Conservation (phyloP, 2,888 invertebrate genomes). For the Eledona agricola region DNA sequence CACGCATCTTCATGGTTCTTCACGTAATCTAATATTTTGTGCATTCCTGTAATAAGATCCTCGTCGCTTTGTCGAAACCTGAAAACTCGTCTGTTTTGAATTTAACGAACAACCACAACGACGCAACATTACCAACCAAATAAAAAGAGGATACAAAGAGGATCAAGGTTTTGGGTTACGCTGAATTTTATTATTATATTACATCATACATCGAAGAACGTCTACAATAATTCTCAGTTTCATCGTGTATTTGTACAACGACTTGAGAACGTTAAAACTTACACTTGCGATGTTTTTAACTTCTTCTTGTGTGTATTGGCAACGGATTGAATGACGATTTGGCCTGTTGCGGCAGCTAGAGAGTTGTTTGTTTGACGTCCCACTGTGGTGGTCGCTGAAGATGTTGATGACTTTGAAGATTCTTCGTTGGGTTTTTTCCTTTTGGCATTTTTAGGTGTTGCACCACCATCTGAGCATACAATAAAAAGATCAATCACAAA, state of each 20-base stretch:
- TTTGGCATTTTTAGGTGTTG: slow-evolving; percentile 23
- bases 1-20: slow-evolving; percentile 91
- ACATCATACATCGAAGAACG: too few species aligned
- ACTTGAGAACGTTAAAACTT: too few species aligned
- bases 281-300: slow-evolving; percentile 76
- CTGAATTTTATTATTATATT: too few species aligned
- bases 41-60: slow-evolving; percentile 88
- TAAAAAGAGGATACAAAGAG: too few species aligned
- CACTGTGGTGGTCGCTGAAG: slow-evolving; percentile 56
- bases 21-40: slow-evolving; percentile 88
- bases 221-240: too few species aligned
- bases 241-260: too few species aligned
- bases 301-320: slow-evolving; percentile 64
- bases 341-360: slow-evolving; percentile 83
- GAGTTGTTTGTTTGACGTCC: slow-evolving; percentile 90
- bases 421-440: slow-evolving; percentile 30
- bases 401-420: slow-evolving; percentile 23
- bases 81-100: slow-evolving; percentile 48
- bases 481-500: too few species aligned
- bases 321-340: slow-evolving; percentile 75
- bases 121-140: slow-evolving; percentile 10
- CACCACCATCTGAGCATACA: slow-evolving; percentile 29
- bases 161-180: too few species aligned
- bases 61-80: slow-evolving; percentile 85
- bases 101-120: background rate